phyloP scores from a whole-genome alignment of 2,113 vertebrate genomes.

The Antechinus stuartii region DNA sequence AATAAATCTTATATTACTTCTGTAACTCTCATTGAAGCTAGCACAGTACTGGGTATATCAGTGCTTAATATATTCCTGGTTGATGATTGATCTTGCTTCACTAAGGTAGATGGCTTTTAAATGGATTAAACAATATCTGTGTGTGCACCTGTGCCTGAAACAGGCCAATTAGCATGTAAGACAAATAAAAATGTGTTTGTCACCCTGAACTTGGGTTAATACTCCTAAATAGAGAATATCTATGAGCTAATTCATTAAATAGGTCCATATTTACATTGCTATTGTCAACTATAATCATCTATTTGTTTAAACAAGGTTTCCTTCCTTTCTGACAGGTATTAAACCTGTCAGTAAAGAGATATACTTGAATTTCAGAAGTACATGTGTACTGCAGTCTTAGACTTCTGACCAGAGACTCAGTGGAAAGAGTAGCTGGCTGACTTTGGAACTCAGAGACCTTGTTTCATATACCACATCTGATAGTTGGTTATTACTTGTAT shows the following conservation, averaged over 20 bases:
- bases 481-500: not conserved
- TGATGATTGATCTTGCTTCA: not conserved
- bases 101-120: not conserved
- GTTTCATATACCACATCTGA: not conserved
- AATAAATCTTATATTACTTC: not conserved
- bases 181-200: not conserved
- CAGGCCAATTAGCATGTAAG: not conserved
- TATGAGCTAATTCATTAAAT: not conserved
- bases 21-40: not conserved
- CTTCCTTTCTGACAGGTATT: not conserved
- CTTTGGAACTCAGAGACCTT: not conserved
- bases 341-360: not conserved
- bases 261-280: not conserved
- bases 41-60: not conserved
- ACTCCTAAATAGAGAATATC: not conserved
- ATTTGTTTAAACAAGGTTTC: not conserved
- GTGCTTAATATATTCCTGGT: not conserved
- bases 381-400: not conserved
- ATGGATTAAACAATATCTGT: not conserved
- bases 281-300: not conserved
- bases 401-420: not conserved
- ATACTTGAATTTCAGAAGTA: not conserved
- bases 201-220: accelerated
- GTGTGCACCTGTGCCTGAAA: not conserved
- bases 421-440: not conserved